Percentiles rank a stretch among this genome's conserved stretches.
Evolutionary conservation across 2,797 vertebrate species (phyloP).

Genomic region (Apodemus agrarius): DNA sequence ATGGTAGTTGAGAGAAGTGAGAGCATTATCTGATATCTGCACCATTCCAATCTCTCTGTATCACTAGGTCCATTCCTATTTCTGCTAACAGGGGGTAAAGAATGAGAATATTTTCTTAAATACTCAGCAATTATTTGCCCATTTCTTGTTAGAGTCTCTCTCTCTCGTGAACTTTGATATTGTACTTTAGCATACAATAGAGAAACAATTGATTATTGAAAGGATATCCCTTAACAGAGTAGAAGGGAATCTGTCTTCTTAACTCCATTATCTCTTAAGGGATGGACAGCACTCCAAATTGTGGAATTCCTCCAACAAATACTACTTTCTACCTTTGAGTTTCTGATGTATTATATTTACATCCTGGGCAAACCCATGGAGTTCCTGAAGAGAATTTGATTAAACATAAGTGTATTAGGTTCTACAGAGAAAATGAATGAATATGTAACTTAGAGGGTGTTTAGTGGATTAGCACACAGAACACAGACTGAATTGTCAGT

Average conservation of each 20-base stretch:
- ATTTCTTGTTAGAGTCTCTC: not conserved
- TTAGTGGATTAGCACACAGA: not conserved
- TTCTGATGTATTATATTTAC: not conserved
- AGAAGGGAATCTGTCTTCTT: not conserved
- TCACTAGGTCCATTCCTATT: not conserved
- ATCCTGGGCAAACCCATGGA: fast-evolving
- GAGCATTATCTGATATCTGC: not conserved
- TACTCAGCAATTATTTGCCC: not conserved
- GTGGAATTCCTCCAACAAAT: no score
- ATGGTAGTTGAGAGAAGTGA: no score
- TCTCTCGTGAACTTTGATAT: not conserved
- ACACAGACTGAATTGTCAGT: no score
- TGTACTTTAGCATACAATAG: not conserved
- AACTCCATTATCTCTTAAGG: not conserved
- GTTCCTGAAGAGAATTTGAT: not conserved
- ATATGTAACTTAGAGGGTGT: not conserved
- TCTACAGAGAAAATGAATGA: not conserved
- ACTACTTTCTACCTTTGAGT: no score
- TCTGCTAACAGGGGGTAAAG: not conserved
- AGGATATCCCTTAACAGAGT: not conserved
- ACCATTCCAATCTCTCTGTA: not conserved
- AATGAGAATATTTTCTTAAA: not conserved
- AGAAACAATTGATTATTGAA: not conserved
- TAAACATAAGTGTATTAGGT: not conserved
- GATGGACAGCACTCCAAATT: not conserved